A percentile compares a stretch with the other conserved stretches of the same genome.
Evolutionary conservation across 2,113 vertebrate genomes (phyloP).

Genomic region (Passer montanus): DNA sequence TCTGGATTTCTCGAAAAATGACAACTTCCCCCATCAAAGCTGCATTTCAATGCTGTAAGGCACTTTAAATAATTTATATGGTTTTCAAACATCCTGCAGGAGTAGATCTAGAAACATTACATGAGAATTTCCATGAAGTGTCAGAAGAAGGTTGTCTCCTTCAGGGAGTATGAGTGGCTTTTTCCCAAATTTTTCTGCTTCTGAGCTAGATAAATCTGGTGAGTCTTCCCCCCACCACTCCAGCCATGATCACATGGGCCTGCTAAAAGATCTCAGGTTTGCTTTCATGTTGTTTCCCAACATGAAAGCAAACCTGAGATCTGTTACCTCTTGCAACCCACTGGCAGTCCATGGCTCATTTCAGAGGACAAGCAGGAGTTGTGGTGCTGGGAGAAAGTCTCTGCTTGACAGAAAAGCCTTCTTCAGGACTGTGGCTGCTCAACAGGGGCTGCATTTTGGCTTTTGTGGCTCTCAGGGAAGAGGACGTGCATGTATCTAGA

Average conservation of each 20-base stretch:
- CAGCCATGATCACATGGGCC: background rate
- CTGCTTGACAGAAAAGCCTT: background rate
- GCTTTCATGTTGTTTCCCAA: background rate
- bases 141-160: background rate
- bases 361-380: background rate
- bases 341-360: background rate
- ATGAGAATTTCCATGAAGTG: background rate
- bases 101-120: background rate
- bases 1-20: background rate
- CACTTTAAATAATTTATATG: background rate
- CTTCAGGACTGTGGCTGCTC: background rate
- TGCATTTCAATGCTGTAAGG: background rate
- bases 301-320: background rate
- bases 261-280: background rate
- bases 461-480: conserved; percentile 4
- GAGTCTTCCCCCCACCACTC: fast-evolving
- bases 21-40: background rate
- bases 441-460: background rate
- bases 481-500: background rate
- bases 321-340: background rate
- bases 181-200: background rate
- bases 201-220: background rate
- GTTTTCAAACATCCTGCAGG: background rate
- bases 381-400: background rate
- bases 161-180: fast-evolving